These are phyloP conservation scores for Chloropsis hardwickii DNA, from an alignment of 2,113 vertebrate genomes.

Conservation along the genomic window DNA sequence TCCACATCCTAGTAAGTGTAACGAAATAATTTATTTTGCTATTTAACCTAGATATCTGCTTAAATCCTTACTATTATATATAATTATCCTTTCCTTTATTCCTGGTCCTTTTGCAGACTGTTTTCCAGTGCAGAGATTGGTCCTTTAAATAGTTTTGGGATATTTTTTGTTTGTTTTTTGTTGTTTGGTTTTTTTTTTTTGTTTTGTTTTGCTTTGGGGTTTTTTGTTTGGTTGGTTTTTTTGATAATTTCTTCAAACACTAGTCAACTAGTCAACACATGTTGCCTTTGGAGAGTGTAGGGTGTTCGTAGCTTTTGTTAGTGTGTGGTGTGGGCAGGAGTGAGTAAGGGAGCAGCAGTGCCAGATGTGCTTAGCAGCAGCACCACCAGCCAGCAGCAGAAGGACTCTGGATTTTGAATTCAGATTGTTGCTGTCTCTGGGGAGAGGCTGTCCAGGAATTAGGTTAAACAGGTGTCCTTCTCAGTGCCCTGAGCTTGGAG, in stretches of 20 bases:
- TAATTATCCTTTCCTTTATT: background rate
- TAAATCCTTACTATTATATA: background rate
- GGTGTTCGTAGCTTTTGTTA: background rate
- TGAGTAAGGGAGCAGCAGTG: background rate
- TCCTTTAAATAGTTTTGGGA: background rate
- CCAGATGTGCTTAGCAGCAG: background rate
- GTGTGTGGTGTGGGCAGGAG: background rate
- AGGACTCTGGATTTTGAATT: background rate
- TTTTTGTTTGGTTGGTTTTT: background rate
- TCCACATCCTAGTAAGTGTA: background rate
- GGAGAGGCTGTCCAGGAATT: background rate
- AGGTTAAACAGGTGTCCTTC: background rate
- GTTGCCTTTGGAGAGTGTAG: background rate
- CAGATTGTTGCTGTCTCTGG: background rate
- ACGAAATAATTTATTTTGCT: background rate
- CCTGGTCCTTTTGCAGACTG: background rate
- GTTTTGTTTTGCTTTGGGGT: too few species aligned
- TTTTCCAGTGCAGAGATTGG: background rate
- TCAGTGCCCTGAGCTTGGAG: background rate
- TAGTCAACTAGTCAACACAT: too few species aligned
- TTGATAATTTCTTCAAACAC: background rate
- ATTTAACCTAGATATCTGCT: background rate
- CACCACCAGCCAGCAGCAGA: background rate
- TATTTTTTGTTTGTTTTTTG: too few species aligned
- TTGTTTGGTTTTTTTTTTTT: background rate